Percentiles rank a stretch among this genome's conserved stretches.
phyloP scores from a whole-genome alignment of 2,888 invertebrate species.

The Oithona nana region DNA sequence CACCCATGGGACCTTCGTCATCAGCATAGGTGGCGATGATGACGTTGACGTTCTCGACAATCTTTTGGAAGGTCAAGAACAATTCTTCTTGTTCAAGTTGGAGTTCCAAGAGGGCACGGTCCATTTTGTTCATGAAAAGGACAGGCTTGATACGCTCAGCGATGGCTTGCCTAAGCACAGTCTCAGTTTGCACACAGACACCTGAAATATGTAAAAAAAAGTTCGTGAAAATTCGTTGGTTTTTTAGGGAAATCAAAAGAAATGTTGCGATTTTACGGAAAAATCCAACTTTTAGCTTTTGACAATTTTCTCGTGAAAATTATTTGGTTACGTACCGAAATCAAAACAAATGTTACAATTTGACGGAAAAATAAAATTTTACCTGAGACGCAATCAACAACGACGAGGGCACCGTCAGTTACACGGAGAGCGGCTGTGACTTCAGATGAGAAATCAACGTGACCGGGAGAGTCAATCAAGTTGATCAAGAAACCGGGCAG shows the following conservation, averaged over 20 bases:
- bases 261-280: no score
- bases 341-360: no score
- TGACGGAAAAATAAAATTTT: conserved; percentile 25
- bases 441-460: conserved; percentile 99
- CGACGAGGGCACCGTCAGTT: conserved; percentile 97
- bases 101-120: conserved; percentile 89
- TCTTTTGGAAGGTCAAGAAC: conserved; percentile 91
- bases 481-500: conserved; percentile 97
- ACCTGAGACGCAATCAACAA: conserved; percentile 99
- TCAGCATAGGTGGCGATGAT: conserved; percentile 98
- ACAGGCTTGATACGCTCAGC: conserved; percentile 99
- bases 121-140: conserved; percentile 99
- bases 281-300: no score
- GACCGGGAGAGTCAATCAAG: conserved; percentile 97
- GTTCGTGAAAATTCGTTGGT: no score
- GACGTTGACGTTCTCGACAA: conserved; percentile 98
- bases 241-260: no score
- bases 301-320: no score
- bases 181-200: conserved; percentile 99
- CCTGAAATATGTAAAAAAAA: conserved; percentile 37
- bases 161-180: conserved; percentile 97
- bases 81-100: conserved; percentile 90
- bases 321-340: no score
- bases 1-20: conserved; percentile 96
- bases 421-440: conserved; percentile 99